Evolutionary conservation across 2,888 invertebrate genomes (phyloP).

Genomic region (Pachymerium ferrugineum): DNA sequence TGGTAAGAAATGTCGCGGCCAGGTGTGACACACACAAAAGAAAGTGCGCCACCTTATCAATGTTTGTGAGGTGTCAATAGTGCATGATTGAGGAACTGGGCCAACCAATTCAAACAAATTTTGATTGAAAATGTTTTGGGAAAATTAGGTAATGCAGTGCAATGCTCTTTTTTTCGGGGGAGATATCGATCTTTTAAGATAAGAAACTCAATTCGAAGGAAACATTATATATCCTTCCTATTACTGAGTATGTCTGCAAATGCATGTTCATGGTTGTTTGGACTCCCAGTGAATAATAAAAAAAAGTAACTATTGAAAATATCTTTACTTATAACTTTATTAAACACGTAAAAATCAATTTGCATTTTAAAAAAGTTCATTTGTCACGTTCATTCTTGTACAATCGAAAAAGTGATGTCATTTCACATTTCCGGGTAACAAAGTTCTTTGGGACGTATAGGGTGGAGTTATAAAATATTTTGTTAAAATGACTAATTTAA

Average conservation of each 20-base stretch:
- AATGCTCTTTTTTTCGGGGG: background rate
- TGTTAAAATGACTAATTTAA: background rate
- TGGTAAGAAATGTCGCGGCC: background rate
- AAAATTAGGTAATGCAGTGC: background rate
- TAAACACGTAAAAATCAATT: too few species aligned
- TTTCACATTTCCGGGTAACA: background rate
- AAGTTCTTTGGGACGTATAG: constrained; percentile 7
- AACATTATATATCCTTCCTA: too few species aligned
- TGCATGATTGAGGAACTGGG: constrained; percentile 13
- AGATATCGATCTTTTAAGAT: too few species aligned
- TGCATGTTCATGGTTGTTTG: too few species aligned
- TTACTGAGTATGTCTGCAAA: too few species aligned
- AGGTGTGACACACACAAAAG: constrained; percentile 5
- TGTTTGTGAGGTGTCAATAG: background rate
- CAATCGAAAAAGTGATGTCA: background rate
- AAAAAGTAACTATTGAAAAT: too few species aligned
- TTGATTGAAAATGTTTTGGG: too few species aligned
- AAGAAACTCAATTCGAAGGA: too few species aligned
- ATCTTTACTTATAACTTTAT: too few species aligned
- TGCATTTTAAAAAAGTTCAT: too few species aligned
- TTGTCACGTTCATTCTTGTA: background rate
- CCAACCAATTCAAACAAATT: constrained; percentile 3
- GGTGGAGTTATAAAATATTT: constrained; percentile 1
- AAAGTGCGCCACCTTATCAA: constrained; percentile 1
- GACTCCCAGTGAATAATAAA: too few species aligned